Conservation (phyloP, 92 coral and sea anemone species). For the Pocillopora grandis region DNA sequence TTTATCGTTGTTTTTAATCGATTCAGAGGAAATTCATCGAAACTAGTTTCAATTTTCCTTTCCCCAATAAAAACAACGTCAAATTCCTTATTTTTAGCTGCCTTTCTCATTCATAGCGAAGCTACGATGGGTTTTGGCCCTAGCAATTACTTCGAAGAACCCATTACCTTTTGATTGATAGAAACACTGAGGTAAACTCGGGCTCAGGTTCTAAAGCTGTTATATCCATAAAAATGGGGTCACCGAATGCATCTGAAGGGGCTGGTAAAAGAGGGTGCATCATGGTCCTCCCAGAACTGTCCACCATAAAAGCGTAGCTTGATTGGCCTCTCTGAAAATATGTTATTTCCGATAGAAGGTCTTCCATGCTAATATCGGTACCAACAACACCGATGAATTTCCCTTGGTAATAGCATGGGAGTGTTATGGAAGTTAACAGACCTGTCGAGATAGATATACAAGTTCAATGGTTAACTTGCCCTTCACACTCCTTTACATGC, state of each 20-base stretch:
- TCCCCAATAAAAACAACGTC: no score
- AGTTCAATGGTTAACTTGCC: no score
- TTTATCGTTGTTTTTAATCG: no score
- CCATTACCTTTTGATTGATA: conserved; percentile 49
- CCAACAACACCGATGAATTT: conserved; percentile 70
- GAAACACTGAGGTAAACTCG: conserved; percentile 33
- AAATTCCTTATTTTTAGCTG: no score
- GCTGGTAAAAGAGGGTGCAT: conserved; percentile 68
- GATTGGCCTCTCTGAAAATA: conserved; percentile 62
- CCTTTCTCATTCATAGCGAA: no score
- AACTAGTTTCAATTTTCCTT: no score
- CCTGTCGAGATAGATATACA: conserved; percentile 27
- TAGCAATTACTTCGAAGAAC: neutral
- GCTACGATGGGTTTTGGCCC: neutral
- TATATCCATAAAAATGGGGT: conserved; percentile 59
- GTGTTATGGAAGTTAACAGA: conserved; percentile 51
- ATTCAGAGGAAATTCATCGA: no score
- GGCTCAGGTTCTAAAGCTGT: conserved; percentile 46
- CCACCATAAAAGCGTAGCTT: conserved; percentile 64
- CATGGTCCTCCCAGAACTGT: conserved; percentile 56
- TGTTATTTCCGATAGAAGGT: conserved; percentile 56
- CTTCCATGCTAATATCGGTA: conserved; percentile 59
- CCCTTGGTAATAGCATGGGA: conserved; percentile 52
- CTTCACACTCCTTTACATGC: no score
- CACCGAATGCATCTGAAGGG: conserved; percentile 41